Conservation (phyloP, 2,888 invertebrate genomes). For the Xiphydria camelus region DNA sequence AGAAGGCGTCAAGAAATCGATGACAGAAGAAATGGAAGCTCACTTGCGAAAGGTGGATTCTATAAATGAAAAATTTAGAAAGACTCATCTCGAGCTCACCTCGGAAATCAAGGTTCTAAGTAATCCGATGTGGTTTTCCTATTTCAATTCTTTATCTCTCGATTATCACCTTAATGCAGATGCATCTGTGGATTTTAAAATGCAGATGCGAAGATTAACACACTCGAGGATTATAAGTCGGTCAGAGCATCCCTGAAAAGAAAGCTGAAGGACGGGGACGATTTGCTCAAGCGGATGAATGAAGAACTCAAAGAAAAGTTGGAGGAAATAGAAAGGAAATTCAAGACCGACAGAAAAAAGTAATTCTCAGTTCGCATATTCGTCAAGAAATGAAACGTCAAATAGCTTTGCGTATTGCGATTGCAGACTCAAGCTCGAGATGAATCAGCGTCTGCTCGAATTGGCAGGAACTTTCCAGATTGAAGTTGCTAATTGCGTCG, state of each 20-base stretch:
- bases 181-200: too few relatives aligned
- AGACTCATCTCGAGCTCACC: slow-evolving; percentile 29
- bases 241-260: slow-evolving; percentile 27
- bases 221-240: slow-evolving; percentile 44
- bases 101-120: slow-evolving; percentile 43
- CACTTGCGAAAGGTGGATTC: slow-evolving; percentile 28
- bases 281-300: slow-evolving; percentile 28
- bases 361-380: too few relatives aligned
- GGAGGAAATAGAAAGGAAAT: slow-evolving; percentile 32
- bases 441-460: slow-evolving; percentile 35
- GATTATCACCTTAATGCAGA: too few relatives aligned
- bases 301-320: slow-evolving; percentile 27
- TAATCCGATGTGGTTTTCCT: too few relatives aligned
- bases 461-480: slow-evolving; percentile 36
- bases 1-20: slow-evolving; percentile 20
- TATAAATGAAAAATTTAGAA: slow-evolving; percentile 31
- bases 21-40: slow-evolving; percentile 23
- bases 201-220: slow-evolving; percentile 44
- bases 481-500: slow-evolving; percentile 29
- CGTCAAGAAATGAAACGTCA: too few relatives aligned
- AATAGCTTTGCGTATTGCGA: too few relatives aligned
- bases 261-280: slow-evolving; percentile 29
- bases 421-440: slow-evolving; percentile 42
- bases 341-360: slow-evolving; percentile 43
- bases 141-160: too few relatives aligned